phyloP scores from a whole-genome alignment of 1,140 invertebrate species.

The Lamellibrachia luymesi region DNA sequence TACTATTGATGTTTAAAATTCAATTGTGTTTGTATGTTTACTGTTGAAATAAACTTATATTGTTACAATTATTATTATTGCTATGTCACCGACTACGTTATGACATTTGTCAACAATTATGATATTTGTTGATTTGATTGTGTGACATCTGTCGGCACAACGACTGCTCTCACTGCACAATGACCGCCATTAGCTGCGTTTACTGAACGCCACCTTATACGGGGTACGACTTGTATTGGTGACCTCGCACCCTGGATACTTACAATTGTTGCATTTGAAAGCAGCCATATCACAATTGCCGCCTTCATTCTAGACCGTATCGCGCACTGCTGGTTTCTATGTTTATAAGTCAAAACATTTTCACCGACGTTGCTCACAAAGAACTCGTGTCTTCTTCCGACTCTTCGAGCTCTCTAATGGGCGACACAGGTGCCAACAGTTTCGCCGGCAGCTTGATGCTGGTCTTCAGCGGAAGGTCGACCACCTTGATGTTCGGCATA shows the following conservation, averaged over 20 bases:
- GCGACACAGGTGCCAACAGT: not conserved
- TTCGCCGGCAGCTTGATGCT: not conserved
- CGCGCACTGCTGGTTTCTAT: not conserved
- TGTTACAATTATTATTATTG: too few relatives aligned
- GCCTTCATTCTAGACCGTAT: not conserved
- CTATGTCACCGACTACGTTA: too few relatives aligned
- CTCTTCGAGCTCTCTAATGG: slow-evolving; percentile 1
- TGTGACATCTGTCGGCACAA: too few relatives aligned
- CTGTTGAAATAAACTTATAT: too few relatives aligned
- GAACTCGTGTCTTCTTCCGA: not conserved
- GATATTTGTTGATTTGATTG: too few relatives aligned
- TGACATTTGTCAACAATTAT: too few relatives aligned
- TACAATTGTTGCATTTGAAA: not conserved
- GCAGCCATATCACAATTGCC: not conserved
- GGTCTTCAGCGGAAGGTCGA: not conserved
- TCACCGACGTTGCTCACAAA: not conserved
- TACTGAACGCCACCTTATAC: not conserved
- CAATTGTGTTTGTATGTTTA: too few relatives aligned
- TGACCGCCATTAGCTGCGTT: not conserved
- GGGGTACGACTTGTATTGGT: not conserved
- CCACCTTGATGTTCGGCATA: slow-evolving; percentile 36
- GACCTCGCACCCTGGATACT: not conserved
- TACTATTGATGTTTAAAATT: too few relatives aligned
- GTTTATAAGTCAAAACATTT: not conserved
- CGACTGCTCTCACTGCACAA: not conserved